Evolutionary conservation across 2,797 vertebrate genomes (phyloP), one percentile per base, ranked within the genome.

Genomic region (Dipus sagitta): DNA sequence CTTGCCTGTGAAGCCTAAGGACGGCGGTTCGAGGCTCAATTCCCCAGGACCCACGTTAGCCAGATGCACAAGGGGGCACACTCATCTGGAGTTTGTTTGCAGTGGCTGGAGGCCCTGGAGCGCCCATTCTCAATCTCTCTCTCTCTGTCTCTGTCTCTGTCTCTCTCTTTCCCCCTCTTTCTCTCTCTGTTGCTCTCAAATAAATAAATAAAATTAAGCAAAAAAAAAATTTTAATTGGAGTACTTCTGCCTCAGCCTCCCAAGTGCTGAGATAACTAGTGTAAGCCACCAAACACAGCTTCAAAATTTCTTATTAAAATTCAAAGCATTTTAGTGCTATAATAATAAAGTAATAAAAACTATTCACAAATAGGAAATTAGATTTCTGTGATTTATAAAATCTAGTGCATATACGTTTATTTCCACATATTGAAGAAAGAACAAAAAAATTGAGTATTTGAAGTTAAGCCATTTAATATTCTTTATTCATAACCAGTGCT

Each of bases 311-410:
- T 77, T 78, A 74, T 34, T 64, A 90, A 15, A 30, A 11, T 72
- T 86, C 34, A 81, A 38, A 71, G 70, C 64, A 81, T 94, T 93
- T 81, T 84, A 65, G 88, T 74, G 12, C 52, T 80, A 11, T 18
- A 71, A 81, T 1, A 81, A 20, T 90, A 60, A 75, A 47, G 47
- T 47, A 47, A 47, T 47, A 47, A 47, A 85, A 94, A 62, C n/a
- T 47, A 52, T 74, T 72, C 18, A 8, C 4, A 67, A 93, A 28
- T 38, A 65, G 30, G 10, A 83, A 23, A 17, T 72, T 11, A 75
- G 17, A 67, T 76, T 78, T 82, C 86, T 78, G 52, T 72, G 38
- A 76, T 83, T 84, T 94, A 88, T 58, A 88, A 58, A 58, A 85
- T 64, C 15, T 38, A 34, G 13, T 52, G 3, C 76, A 86, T 64